phyloP scores from a whole-genome alignment of 2,113 vertebrate genomes.

The zebrafish (Danio rerio) region GRCz12tu NC_133184.1:42579501-42580000 shows the following conservation, averaged over 20 bases:
- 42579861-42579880: conserved; percentile 94
- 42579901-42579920: conserved; percentile 92
- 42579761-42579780: conserved; percentile 93
- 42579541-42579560: neutral
- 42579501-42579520: conserved; percentile 14
- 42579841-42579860: conserved; percentile 95
- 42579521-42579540: neutral
- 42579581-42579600: neutral
- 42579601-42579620: neutral
- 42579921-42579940: conserved; percentile 17
- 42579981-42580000: neutral
- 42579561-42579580: conserved; percentile 7
- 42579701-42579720: neutral
- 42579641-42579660: neutral
- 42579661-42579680: neutral
- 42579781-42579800: conserved; percentile 95
- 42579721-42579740: conserved; percentile 3
- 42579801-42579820: conserved; percentile 91
- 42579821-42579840: conserved; percentile 92
- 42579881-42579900: conserved; percentile 97
- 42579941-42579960: neutral
- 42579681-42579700: neutral
- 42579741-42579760: conserved; percentile 5
- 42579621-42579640: neutral
- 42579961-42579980: neutral